Percentiles rank a stretch among this genome's conserved stretches.
These are phyloP conservation scores for Zaprionus lineosus DNA, from an alignment of 2,888 invertebrate genomes.

Conservation along the genomic window DNA sequence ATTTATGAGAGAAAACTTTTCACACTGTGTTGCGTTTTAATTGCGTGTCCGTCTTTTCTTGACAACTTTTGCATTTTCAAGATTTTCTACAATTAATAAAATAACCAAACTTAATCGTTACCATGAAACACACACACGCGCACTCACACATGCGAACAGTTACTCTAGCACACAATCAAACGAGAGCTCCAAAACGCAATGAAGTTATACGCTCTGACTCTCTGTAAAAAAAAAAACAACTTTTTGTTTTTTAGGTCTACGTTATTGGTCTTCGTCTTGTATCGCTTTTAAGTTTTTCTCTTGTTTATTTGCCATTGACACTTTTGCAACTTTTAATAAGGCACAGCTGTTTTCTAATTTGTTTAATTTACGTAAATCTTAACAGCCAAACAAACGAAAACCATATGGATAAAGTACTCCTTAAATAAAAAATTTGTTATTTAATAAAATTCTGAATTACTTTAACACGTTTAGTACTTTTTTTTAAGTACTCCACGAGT, in stretches of 20 bases:
- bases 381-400: slow-evolving; percentile 11
- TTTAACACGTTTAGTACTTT: slow-evolving; percentile 31
- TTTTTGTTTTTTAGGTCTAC: slow-evolving; percentile 47
- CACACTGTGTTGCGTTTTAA: slow-evolving; percentile 48
- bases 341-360: slow-evolving; percentile 51
- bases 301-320: slow-evolving; percentile 47
- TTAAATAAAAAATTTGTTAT: slow-evolving; percentile 44
- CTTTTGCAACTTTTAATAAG: slow-evolving; percentile 34
- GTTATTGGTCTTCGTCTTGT: slow-evolving; percentile 59
- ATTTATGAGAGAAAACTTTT: slow-evolving; percentile 26
- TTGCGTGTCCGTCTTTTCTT: slow-evolving; percentile 51
- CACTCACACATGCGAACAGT: slow-evolving; percentile 10
- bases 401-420: not conserved
- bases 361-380: slow-evolving; percentile 19
- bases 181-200: slow-evolving; percentile 24
- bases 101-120: slow-evolving; percentile 52
- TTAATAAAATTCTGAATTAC: slow-evolving; percentile 30
- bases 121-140: slow-evolving; percentile 38
- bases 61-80: slow-evolving; percentile 63
- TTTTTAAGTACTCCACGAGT: slow-evolving; percentile 19
- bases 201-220: slow-evolving; percentile 60
- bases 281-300: slow-evolving; percentile 52
- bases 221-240: slow-evolving; percentile 40
- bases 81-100: slow-evolving; percentile 63
- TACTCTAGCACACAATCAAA: slow-evolving; percentile 1